phyloP scores from a whole-genome alignment of 2,113 vertebrate genomes.

The Ornithorhynchus anatinus region DNA sequence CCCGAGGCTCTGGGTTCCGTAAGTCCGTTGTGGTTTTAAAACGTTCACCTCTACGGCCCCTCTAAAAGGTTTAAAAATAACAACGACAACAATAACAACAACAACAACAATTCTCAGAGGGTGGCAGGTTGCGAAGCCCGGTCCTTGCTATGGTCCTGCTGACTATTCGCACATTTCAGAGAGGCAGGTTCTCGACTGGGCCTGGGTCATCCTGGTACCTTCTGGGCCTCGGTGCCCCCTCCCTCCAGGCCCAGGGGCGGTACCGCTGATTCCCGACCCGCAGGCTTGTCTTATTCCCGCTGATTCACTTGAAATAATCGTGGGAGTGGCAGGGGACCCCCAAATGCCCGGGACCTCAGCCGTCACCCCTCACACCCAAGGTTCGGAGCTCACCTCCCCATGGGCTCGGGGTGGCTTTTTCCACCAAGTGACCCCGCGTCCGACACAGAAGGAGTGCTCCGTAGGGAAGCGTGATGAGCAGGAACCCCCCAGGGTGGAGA shows the following conservation, averaged over 20 bases:
- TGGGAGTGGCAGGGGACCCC: background rate
- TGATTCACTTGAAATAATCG: background rate
- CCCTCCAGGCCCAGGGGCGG: too few relatives aligned
- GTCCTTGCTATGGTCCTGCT: background rate
- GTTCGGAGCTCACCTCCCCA: conserved; percentile 8
- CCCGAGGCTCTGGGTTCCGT: background rate
- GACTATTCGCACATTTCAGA: background rate
- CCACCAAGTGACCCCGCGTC: background rate
- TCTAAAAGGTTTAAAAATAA: background rate
- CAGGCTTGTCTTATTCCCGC: background rate
- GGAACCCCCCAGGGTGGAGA: background rate
- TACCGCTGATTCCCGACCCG: too few relatives aligned
- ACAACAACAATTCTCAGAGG: background rate
- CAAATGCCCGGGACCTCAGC: background rate
- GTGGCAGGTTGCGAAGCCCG: background rate
- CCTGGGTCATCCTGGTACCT: background rate
- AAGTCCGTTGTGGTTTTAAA: background rate
- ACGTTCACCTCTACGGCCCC: background rate
- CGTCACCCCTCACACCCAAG: conserved; percentile 7
- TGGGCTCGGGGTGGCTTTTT: background rate
- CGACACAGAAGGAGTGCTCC: background rate
- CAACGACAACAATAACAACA: background rate
- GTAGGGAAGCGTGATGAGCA: background rate
- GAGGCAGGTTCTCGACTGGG: conserved; percentile 42
- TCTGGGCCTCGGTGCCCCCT: background rate